These are phyloP conservation scores for Ceratina calcarata DNA, from an alignment of 1,140 invertebrate genomes.

Conservation along the genomic window DNA sequence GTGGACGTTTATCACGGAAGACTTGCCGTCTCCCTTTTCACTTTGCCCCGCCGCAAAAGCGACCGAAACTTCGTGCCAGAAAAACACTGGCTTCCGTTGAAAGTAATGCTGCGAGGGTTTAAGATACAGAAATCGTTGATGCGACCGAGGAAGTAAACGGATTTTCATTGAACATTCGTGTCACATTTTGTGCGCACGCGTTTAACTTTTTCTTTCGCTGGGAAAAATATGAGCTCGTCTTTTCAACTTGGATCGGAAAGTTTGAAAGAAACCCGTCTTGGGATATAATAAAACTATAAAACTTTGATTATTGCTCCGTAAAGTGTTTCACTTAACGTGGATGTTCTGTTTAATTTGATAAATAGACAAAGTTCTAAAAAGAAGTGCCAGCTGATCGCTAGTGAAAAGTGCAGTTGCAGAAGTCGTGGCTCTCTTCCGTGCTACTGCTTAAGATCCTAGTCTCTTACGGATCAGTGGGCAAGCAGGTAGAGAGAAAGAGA, in stretches of 20 bases:
- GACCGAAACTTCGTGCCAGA: slow-evolving; percentile 17
- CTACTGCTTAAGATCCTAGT: slow-evolving; percentile 32
- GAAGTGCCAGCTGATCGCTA: not conserved
- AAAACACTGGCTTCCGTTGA: slow-evolving; percentile 11
- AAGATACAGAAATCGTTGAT: slow-evolving; percentile 8
- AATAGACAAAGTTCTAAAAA: not conserved
- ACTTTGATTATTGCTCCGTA: too few species aligned
- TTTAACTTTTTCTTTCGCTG: not conserved
- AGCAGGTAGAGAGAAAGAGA: slow-evolving; percentile 46
- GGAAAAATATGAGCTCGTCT: not conserved
- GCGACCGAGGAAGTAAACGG: not conserved
- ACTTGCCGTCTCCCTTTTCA: slow-evolving; percentile 15
- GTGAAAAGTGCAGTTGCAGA: slow-evolving; percentile 26
- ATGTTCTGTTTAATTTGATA: not conserved
- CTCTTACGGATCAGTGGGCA: slow-evolving; percentile 38
- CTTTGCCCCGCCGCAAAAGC: slow-evolving; percentile 16
- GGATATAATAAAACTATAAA: too few species aligned
- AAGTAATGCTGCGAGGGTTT: slow-evolving; percentile 16
- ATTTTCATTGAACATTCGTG: not conserved
- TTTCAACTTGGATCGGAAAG: too few species aligned
- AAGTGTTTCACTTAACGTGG: too few species aligned
- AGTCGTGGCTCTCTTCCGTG: not conserved
- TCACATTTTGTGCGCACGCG: not conserved
- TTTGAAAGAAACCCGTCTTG: too few species aligned
- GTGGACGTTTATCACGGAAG: slow-evolving; percentile 28